Evolutionary conservation across 2,113 vertebrate genomes (phyloP).

Genomic region (Siphamia tubifer): DNA sequence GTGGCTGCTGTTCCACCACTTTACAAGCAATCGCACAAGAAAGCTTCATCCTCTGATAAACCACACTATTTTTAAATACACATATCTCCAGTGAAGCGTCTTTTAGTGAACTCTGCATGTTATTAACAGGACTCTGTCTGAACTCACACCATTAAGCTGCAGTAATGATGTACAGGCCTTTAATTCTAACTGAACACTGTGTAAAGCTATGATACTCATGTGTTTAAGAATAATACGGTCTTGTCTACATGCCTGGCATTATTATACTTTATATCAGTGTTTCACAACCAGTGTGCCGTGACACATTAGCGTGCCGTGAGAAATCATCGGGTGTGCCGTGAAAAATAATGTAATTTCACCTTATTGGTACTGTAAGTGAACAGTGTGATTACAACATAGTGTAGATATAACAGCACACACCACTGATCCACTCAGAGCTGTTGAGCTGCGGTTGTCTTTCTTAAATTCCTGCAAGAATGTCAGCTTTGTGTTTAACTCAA

Average conservation of each 20-base stretch:
- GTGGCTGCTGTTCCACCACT: conserved; percentile 28
- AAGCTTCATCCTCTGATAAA: conserved; percentile 19
- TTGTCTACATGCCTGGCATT: conserved; percentile 21
- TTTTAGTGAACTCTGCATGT: conserved; percentile 48
- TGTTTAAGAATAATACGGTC: conserved; percentile 21
- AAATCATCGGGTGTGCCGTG: too few relatives aligned
- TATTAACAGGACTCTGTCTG: conserved; percentile 36
- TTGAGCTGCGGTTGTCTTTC: too few relatives aligned
- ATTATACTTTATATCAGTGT: conserved; percentile 9
- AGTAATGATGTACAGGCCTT: conserved; percentile 42
- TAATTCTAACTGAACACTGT: conserved; percentile 7
- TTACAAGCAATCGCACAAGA: neutral
- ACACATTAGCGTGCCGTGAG: too few relatives aligned
- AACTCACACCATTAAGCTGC: conserved; percentile 42
- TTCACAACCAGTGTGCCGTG: too few relatives aligned
- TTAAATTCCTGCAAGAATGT: too few relatives aligned
- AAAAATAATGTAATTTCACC: too few relatives aligned
- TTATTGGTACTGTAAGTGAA: too few relatives aligned
- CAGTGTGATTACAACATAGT: too few relatives aligned
- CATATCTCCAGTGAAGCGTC: conserved; percentile 47
- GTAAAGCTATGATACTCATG: conserved; percentile 18
- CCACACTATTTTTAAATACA: conserved; percentile 34
- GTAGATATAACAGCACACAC: too few relatives aligned
- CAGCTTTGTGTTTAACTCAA: too few relatives aligned
- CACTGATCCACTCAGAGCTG: too few relatives aligned